Evolutionary conservation across 2,888 invertebrate genomes (phyloP).

Genomic region (Eilema depressum): DNA sequence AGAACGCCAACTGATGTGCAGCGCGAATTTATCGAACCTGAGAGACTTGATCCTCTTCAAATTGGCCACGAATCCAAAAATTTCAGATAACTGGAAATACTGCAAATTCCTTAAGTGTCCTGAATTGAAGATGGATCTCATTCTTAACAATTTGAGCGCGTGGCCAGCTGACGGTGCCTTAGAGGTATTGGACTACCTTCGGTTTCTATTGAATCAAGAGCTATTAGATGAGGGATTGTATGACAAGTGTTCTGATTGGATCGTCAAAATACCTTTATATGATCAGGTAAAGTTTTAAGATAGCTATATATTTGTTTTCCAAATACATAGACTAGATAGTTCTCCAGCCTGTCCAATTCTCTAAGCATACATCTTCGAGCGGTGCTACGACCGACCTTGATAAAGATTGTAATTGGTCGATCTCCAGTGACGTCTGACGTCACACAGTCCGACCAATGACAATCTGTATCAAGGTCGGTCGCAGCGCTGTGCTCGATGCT

Average conservation of each 20-base stretch:
- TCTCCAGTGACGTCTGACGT: no score
- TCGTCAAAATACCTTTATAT: constrained; percentile 88
- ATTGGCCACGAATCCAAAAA: constrained; percentile 83
- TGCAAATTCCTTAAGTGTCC: constrained; percentile 83
- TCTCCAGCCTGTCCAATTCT: no score
- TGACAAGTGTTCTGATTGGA: constrained; percentile 85
- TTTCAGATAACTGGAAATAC: constrained; percentile 82
- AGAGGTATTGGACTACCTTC: constrained; percentile 83
- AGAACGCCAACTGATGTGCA: constrained; percentile 83
- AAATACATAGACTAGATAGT: background rate
- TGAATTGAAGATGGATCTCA: constrained; percentile 81
- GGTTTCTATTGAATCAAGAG: constrained; percentile 72
- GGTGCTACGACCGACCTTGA: no score
- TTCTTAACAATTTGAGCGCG: constrained; percentile 83
- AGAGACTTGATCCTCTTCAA: constrained; percentile 88
- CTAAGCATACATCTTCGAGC: no score
- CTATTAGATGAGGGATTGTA: constrained; percentile 76
- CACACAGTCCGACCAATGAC: no score
- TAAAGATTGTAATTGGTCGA: no score
- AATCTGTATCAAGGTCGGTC: no score
- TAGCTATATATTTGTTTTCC: background rate
- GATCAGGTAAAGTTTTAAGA: constrained; percentile 79
- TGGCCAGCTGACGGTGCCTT: constrained; percentile 87
- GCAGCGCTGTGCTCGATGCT: no score
- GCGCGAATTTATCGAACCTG: constrained; percentile 84